Conservation (phyloP, 2,113 vertebrate genomes). For the Hippocampus comes region DNA sequence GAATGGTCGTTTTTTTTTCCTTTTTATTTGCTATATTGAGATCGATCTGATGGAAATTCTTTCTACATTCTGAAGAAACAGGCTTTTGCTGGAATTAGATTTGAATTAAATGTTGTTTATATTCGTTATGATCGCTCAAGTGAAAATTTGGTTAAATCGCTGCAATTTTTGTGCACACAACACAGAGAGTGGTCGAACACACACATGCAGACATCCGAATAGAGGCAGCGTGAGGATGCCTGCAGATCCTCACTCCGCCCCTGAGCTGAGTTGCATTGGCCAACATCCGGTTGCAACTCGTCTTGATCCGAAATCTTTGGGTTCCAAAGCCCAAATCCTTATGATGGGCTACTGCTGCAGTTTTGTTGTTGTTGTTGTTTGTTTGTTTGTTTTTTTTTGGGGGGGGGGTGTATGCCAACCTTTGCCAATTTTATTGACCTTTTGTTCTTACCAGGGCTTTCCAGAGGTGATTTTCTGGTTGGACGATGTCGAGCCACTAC, state of each 20-base stretch:
- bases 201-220: neutral
- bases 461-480: slow-evolving; percentile 60
- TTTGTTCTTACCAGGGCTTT: slow-evolving; percentile 51
- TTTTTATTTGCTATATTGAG: neutral
- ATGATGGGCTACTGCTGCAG: neutral
- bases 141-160: neutral
- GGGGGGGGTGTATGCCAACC: no score
- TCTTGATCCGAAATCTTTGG: neutral
- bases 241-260: no score
- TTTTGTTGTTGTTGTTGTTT: neutral
- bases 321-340: neutral
- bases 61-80: neutral
- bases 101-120: neutral
- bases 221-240: no score
- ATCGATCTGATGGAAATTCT: neutral
- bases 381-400: neutral
- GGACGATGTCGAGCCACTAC: slow-evolving; percentile 61
- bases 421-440: neutral
- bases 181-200: neutral
- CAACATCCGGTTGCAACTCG: no score
- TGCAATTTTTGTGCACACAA: neutral
- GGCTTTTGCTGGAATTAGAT: neutral
- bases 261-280: no score
- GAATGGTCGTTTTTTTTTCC: no score
- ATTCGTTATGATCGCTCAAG: neutral